Evolutionary conservation across 2,113 vertebrate genomes (phyloP).

Genomic region (Microcebus ravelobensis): DNA sequence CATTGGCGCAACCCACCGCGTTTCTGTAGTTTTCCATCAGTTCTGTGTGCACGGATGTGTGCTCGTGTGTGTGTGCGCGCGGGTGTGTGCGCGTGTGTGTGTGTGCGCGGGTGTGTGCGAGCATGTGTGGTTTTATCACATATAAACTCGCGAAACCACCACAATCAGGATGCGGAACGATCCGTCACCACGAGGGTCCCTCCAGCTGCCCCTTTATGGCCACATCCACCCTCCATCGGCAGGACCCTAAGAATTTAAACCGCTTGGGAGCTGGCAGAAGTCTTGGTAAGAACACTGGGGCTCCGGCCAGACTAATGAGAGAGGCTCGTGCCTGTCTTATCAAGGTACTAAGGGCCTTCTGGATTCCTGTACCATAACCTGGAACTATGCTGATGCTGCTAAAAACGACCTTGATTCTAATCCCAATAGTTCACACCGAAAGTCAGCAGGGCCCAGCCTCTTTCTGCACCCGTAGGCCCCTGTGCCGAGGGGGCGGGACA

Average conservation of each 20-base stretch:
- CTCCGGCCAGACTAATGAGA: rapidly evolving
- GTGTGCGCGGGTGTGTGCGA: neutral
- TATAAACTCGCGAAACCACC: neutral
- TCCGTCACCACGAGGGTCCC: rapidly evolving
- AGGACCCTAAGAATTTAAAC: neutral
- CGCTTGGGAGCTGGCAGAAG: neutral
- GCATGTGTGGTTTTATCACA: neutral
- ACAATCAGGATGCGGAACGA: neutral
- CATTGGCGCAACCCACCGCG: rapidly evolving
- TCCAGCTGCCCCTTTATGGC: rapidly evolving
- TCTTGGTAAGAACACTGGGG: neutral
- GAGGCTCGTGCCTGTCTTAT: neutral
- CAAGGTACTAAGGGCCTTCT: neutral
- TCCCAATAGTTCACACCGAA: neutral
- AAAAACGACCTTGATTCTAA: rapidly evolving
- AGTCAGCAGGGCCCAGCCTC: neutral
- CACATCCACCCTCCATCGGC: rapidly evolving
- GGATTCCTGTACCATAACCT: neutral
- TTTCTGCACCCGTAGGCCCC: neutral
- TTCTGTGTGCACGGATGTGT: rapidly evolving
- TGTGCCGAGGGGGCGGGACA: neutral
- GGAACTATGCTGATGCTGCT: neutral
- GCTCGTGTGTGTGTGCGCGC: neutral
- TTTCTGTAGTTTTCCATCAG: too few relatives aligned
- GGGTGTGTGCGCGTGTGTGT: too few relatives aligned